phyloP scores from a whole-genome alignment of 2,113 vertebrate genomes.

The Oostethus manadensis region DNA sequence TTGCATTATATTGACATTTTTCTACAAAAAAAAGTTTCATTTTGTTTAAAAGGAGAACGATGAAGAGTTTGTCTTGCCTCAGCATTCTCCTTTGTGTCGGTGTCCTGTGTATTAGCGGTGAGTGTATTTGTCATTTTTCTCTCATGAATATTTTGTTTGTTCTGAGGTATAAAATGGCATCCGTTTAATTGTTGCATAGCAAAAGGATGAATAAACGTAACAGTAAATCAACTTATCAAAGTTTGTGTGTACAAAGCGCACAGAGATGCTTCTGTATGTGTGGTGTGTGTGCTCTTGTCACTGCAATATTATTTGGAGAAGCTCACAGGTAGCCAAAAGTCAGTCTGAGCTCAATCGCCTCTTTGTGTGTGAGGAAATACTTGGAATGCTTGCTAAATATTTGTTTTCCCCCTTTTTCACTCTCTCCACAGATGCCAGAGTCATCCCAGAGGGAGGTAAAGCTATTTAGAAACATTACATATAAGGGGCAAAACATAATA shows the following conservation, averaged over 20 bases:
- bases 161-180: not conserved
- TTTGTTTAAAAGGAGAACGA: slow-evolving; percentile 34
- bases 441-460: slow-evolving; percentile 76
- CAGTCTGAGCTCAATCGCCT: slow-evolving; percentile 58
- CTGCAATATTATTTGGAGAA: slow-evolving; percentile 63
- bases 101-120: slow-evolving; percentile 53
- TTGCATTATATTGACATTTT: not conserved
- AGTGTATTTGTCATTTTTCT: slow-evolving; percentile 23
- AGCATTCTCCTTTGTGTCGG: slow-evolving; percentile 51
- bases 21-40: not conserved
- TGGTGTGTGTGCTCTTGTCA: slow-evolving; percentile 15
- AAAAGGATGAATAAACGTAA: not conserved
- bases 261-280: slow-evolving; percentile 49
- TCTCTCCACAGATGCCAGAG: slow-evolving; percentile 73
- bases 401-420: slow-evolving; percentile 31
- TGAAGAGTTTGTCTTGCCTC: slow-evolving; percentile 62
- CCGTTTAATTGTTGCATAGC: not conserved
- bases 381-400: slow-evolving; percentile 49
- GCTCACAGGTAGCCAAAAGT: slow-evolving; percentile 48
- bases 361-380: slow-evolving; percentile 51
- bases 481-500: not conserved
- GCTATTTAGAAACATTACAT: slow-evolving; percentile 6
- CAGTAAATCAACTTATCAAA: no score
- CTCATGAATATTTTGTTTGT: not conserved
- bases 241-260: slow-evolving; percentile 38